Evolutionary conservation across 2,113 vertebrate genomes (phyloP).

Genomic region (Hippocampus zosterae): DNA sequence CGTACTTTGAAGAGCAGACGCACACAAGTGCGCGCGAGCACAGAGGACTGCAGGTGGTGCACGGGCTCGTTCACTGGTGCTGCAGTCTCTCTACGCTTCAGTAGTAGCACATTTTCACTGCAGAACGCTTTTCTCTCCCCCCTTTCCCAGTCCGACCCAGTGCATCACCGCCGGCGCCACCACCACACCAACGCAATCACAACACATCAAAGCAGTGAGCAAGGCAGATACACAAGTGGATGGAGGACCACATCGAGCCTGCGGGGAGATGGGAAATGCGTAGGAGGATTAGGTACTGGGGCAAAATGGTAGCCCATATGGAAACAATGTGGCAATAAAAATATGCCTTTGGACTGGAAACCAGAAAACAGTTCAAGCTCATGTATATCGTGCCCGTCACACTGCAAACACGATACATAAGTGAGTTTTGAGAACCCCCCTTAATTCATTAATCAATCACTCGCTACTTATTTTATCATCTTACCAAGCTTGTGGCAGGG

Average conservation of each 20-base stretch:
- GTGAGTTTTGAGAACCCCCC: too few relatives aligned
- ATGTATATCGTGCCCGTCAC: background rate
- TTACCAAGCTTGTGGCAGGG: background rate
- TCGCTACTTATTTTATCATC: background rate
- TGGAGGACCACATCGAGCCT: constrained; percentile 47
- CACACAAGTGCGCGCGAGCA: constrained; percentile 19
- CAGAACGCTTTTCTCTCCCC: constrained; percentile 65
- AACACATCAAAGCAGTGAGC: constrained; percentile 68
- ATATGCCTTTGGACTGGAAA: constrained; percentile 9
- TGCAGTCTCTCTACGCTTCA: constrained; percentile 75
- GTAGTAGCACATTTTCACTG: constrained; percentile 71
- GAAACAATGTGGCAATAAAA: constrained; percentile 16
- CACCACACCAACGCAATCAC: constrained; percentile 62
- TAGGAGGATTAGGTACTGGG: background rate
- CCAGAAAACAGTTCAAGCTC: background rate
- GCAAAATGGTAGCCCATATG: constrained; percentile 36
- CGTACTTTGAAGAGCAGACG: background rate
- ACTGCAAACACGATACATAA: background rate
- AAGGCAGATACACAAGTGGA: constrained; percentile 51
- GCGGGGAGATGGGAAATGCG: background rate
- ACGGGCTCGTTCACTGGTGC: constrained; percentile 63
- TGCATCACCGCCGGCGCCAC: constrained; percentile 38
- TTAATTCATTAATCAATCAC: too few relatives aligned
- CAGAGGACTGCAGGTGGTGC: constrained; percentile 63
- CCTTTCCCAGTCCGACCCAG: constrained; percentile 17